A percentile compares a stretch with the other conserved stretches of the same genome.
Evolutionary conservation across 2,888 invertebrate species (phyloP).

Genomic region (Scaeva pyrastri): DNA sequence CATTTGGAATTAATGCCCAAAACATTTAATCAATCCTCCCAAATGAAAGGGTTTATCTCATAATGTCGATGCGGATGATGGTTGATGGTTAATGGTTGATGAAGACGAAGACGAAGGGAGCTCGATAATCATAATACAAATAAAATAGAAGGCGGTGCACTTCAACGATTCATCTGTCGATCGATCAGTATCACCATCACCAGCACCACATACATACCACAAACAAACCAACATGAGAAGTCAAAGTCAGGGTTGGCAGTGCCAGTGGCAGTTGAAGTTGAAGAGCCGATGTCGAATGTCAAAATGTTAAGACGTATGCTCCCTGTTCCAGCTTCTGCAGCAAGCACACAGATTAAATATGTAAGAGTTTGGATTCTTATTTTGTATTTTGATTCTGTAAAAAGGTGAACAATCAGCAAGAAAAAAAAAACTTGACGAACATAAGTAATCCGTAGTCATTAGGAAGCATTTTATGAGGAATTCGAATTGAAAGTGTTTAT

Average conservation of each 20-base stretch:
- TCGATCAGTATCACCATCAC: slow-evolving; percentile 58
- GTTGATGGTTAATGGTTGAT: neutral
- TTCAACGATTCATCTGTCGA: slow-evolving; percentile 58
- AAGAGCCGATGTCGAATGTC: slow-evolving; percentile 54
- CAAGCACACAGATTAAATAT: neutral
- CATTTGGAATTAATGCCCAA: slow-evolving; percentile 59
- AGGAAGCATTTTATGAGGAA: neutral
- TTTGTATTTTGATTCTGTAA: neutral
- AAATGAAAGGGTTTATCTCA: slow-evolving; percentile 64
- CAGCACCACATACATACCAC: too few relatives aligned
- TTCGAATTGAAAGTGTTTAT: neutral
- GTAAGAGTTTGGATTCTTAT: neutral
- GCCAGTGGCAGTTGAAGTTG: slow-evolving; percentile 3
- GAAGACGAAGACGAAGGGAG: neutral
- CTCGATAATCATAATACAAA: neutral
- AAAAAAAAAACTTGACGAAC: neutral
- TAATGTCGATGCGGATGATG: slow-evolving; percentile 29
- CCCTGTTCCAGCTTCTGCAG: neutral
- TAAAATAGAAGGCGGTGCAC: slow-evolving; percentile 33
- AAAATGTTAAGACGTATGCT: slow-evolving; percentile 36
- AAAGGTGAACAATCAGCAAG: slow-evolving; percentile 5
- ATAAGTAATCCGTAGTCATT: slow-evolving; percentile 8
- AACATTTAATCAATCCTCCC: slow-evolving; percentile 64
- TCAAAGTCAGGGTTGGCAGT: slow-evolving; percentile 8
- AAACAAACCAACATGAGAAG: neutral